phyloP scores from a whole-genome alignment of 2,113 vertebrate species.

The Rhegmatorhina hoffmannsi region DNA sequence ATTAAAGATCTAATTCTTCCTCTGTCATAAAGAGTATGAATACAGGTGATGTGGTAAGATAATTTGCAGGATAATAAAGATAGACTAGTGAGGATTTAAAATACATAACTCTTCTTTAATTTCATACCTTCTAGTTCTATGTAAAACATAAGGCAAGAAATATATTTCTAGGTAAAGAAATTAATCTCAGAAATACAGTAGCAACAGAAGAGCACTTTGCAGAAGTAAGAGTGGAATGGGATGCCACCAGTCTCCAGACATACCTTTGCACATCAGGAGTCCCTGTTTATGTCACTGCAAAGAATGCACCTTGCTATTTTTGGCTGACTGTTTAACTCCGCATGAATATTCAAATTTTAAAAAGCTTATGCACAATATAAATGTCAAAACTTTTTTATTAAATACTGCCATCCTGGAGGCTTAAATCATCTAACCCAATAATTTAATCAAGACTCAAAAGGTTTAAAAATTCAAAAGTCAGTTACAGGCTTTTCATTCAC shows the following conservation, averaged over 20 bases:
- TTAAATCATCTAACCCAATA: not conserved
- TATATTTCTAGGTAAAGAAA: not conserved
- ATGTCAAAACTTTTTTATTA: not conserved
- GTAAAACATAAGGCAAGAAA: not conserved
- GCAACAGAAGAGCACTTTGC: not conserved
- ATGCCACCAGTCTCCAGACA: not conserved
- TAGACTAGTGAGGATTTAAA: not conserved
- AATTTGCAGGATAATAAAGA: not conserved
- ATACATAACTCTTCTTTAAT: slow-evolving; percentile 20
- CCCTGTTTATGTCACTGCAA: not conserved
- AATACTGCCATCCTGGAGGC: not conserved
- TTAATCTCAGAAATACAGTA: not conserved
- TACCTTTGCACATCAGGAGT: not conserved
- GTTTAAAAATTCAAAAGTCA: not conserved
- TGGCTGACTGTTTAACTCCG: not conserved
- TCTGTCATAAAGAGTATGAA: not conserved
- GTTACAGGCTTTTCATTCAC: not conserved
- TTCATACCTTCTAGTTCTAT: not conserved
- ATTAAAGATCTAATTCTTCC: not conserved
- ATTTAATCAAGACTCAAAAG: not conserved
- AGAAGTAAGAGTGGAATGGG: not conserved
- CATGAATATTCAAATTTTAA: not conserved
- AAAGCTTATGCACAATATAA: not conserved
- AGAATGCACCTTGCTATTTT: not conserved
- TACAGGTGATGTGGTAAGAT: not conserved